Evolutionary conservation across 2,113 vertebrate genomes (phyloP).

Genomic region (Sarotherodon lohbergeri): DNA sequence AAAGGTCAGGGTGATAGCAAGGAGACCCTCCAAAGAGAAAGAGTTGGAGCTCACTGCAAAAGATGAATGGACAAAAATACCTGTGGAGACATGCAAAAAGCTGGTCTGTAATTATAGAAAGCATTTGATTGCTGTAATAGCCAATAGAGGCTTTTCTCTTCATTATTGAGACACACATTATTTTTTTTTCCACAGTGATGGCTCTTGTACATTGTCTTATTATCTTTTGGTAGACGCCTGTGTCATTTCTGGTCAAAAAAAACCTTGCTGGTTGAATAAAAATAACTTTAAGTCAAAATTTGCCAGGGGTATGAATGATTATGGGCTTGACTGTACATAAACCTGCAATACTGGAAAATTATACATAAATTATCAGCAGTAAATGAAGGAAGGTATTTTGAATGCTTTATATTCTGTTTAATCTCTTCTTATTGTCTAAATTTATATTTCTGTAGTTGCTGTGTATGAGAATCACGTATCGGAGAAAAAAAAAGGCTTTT

Average conservation of each 20-base stretch:
- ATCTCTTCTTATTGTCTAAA: not conserved
- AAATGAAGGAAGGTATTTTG: not conserved
- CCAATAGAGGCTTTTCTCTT: not conserved
- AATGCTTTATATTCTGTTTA: not conserved
- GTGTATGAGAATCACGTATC: not conserved
- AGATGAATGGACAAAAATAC: not conserved
- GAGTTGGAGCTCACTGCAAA: not conserved
- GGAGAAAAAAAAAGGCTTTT: not conserved
- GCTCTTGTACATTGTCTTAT: not conserved
- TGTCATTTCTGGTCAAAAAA: not conserved
- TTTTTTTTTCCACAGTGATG: not conserved
- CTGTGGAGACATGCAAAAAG: not conserved
- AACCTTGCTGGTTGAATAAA: not conserved
- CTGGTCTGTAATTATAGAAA: not conserved
- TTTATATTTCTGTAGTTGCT: not conserved
- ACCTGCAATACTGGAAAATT: not conserved
- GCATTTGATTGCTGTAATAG: not conserved
- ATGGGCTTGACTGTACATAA: not conserved
- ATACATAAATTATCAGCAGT: not conserved
- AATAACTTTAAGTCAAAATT: not conserved
- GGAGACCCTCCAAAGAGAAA: not conserved
- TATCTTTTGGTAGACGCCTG: not conserved
- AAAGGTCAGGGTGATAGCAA: not conserved
- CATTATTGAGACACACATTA: not conserved
- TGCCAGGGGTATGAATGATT: not conserved